phyloP scores from a whole-genome alignment of 2,888 invertebrate species.

The Atherix ibis region DNA sequence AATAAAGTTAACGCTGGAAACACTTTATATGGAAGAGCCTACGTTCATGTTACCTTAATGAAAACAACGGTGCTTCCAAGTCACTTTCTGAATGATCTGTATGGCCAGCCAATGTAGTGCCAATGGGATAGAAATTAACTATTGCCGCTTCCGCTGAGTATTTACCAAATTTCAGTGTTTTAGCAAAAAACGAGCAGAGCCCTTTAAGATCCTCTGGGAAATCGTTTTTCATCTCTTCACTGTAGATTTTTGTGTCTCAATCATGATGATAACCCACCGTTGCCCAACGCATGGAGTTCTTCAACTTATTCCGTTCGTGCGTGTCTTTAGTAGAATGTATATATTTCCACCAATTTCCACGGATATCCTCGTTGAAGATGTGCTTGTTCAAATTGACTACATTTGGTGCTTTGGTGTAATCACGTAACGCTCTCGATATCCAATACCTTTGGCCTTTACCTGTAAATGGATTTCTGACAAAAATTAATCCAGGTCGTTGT shows the following conservation, averaged over 20 bases:
- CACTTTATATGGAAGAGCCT: conserved; percentile 2
- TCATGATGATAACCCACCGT: conserved; percentile 96
- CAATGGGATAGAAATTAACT: conserved; percentile 88
- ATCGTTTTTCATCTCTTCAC: conserved; percentile 43
- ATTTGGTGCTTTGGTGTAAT: conserved; percentile 57
- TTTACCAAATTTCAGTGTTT: conserved; percentile 37
- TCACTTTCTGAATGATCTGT: conserved; percentile 87
- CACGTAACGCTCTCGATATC: conserved; percentile 59
- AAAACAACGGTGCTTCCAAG: conserved; percentile 74
- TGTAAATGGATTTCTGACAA: conserved; percentile 74
- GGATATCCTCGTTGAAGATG: conserved; percentile 15
- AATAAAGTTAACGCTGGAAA: no score
- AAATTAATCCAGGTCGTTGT: conserved; percentile 56
- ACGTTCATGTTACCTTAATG: conserved; percentile 50
- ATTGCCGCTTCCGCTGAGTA: conserved; percentile 86
- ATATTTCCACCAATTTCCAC: conserved; percentile 48
- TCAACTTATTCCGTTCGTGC: conserved; percentile 20
- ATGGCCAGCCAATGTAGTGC: conserved; percentile 84
- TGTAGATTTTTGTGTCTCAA: conserved; percentile 88
- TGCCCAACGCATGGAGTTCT: conserved; percentile 63
- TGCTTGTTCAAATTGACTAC: conserved; percentile 22
- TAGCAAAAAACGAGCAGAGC: conserved; percentile 48
- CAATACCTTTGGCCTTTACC: conserved; percentile 63
- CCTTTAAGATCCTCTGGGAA: conserved; percentile 61
- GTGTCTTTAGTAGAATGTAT: conserved; percentile 21